Base-by-base conservation (phyloP, 2,888 invertebrate genomes). In the Amphiduros pacificus region DNA sequence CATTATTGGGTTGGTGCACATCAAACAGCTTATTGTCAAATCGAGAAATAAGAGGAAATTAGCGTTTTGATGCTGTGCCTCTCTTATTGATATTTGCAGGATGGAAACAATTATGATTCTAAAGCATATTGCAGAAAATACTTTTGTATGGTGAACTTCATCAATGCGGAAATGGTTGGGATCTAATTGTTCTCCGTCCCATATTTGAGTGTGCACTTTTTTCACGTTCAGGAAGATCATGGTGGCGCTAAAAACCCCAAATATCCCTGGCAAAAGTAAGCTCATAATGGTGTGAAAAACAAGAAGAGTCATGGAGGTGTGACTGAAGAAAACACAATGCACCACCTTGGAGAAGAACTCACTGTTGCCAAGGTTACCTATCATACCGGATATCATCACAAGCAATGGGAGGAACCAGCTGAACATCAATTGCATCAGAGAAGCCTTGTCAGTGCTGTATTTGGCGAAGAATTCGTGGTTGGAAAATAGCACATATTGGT, bases 281-380 rank as follows among this genome's bases (percentile, higher is more conserved):
- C 44, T 22, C 4, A 44, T 44, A 22, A 44, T 44, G 44, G 44
- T 44, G 44, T 44, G 44, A n/a, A 44, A 44, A 17, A 22, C 44
- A 5, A 44, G 44, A 20, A 44, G n/a, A n/a, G 44, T 44, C 44
- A 44, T 44, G 44, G 44, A 44, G n/a, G 44, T 44, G n/a, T 44
- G 44, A n/a, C 44, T n/a, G 44, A 44, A 44, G 44, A 44, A 44
- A 22, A 44, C 44, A n/a, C 44, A 44, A 4, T 22, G 44, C 20
- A 20, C 22, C n/a, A 44, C 20, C n/a, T 44, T 44, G 44, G 22
- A 20, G 44, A 20, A 44, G 44, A 20, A 44, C 6, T 20, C 44
- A 22, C 44, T 44, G 44, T 44, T 44, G 44, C 44, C 44, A 17
- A 44, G 44, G 44, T 44, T 44, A 17, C 44, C 44, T n/a, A 44